phyloP scores from a whole-genome alignment of 2,113 vertebrate genomes.

The Hassar affinis region DNA sequence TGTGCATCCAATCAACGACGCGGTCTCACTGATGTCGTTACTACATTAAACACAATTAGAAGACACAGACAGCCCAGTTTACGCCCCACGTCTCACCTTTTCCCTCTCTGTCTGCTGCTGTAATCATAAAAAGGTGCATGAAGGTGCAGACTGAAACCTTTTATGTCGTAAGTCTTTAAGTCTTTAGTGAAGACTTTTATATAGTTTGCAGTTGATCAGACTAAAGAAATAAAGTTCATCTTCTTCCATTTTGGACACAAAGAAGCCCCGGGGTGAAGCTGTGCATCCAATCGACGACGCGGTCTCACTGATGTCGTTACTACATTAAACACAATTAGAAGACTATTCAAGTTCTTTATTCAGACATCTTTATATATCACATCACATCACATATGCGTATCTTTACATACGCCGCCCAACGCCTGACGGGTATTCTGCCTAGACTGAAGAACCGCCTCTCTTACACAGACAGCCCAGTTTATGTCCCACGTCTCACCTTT shows the following conservation, averaged over 20 bases:
- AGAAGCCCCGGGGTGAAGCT: not conserved
- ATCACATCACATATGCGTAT: not conserved
- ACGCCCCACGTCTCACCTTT: not conserved
- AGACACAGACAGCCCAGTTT: not conserved
- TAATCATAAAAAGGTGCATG: not conserved
- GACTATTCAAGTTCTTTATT: not conserved
- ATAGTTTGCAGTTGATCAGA: too few relatives aligned
- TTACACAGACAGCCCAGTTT: not conserved
- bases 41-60: not conserved
- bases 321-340: not conserved
- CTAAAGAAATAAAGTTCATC: too few relatives aligned
- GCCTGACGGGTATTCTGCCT: not conserved
- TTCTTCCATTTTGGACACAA: not conserved
- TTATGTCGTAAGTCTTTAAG: too few relatives aligned
- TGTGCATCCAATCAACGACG: not conserved
- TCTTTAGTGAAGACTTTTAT: too few relatives aligned
- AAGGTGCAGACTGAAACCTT: not conserved
- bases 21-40: not conserved
- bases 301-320: not conserved
- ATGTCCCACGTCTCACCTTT: not conserved
- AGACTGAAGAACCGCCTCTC: not conserved
- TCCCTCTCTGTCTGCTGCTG: not conserved
- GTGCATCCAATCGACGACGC: not conserved
- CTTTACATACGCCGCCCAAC: not conserved
- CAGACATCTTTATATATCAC: too few relatives aligned